Evolutionary conservation across 2,797 vertebrate species (phyloP).

Genomic region (Xenentodon cancila): DNA sequence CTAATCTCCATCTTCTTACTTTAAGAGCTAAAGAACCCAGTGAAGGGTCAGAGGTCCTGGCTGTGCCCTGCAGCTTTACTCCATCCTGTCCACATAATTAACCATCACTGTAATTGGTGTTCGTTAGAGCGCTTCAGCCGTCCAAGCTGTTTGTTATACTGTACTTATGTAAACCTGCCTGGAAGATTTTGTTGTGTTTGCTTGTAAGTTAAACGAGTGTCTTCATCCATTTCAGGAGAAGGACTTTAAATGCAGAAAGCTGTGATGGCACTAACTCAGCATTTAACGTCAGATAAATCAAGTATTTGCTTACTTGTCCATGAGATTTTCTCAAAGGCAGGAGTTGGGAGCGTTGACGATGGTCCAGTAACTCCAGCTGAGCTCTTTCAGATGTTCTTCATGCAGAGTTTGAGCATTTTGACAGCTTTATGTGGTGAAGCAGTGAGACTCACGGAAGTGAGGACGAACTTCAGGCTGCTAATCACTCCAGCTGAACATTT

Average conservation of each 20-base stretch:
- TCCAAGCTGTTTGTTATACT: slow-evolving; percentile 48
- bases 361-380: too few relatives aligned
- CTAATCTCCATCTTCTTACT: slow-evolving; percentile 56
- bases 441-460: too few relatives aligned
- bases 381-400: too few relatives aligned
- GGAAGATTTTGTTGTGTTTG: slow-evolving; percentile 17
- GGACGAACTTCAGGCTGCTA: too few relatives aligned
- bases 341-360: too few relatives aligned
- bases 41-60: slow-evolving; percentile 55
- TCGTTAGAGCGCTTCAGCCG: slow-evolving; percentile 51
- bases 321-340: too few relatives aligned
- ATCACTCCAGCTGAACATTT: too few relatives aligned
- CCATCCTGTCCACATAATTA: slow-evolving; percentile 68
- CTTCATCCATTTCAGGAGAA: background rate
- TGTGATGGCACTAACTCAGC: background rate
- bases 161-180: slow-evolving; percentile 46
- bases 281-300: too few relatives aligned
- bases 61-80: slow-evolving; percentile 46
- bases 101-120: slow-evolving; percentile 61
- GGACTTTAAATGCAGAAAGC: background rate
- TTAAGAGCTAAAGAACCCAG: slow-evolving; percentile 43
- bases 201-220: slow-evolving; percentile 2
- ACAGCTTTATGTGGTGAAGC: too few relatives aligned
- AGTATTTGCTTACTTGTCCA: too few relatives aligned
- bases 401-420: too few relatives aligned